Evolutionary conservation across 2,888 invertebrate genomes (phyloP).

Genomic region (Siphlonurus alternatus): DNA sequence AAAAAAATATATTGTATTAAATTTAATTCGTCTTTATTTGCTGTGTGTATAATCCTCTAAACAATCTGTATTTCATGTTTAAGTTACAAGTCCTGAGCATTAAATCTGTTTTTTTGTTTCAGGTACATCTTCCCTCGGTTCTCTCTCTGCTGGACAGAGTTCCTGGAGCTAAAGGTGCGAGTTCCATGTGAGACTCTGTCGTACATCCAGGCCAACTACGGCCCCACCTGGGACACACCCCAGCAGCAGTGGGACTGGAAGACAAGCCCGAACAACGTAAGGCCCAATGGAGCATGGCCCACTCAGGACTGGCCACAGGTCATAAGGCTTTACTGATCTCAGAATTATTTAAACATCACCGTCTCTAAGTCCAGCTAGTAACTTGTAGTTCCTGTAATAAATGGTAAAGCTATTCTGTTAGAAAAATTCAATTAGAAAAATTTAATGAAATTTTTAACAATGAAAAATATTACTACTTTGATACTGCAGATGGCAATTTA

Average conservation of each 20-base stretch:
- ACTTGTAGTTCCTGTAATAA: too few species aligned
- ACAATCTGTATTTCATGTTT: too few species aligned
- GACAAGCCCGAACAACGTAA: constrained; percentile 31
- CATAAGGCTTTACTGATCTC: constrained; percentile 20
- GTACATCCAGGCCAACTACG: constrained; percentile 35
- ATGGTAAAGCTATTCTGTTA: too few species aligned
- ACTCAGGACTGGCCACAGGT: constrained; percentile 26
- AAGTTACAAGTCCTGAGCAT: too few species aligned
- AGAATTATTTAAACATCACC: constrained; percentile 3
- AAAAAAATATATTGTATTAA: too few species aligned
- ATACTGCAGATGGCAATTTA: too few species aligned
- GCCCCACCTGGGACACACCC: constrained; percentile 30
- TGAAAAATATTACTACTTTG: too few species aligned
- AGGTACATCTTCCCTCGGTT: constrained; percentile 34
- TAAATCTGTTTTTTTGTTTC: constrained; percentile 12
- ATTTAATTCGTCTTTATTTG: too few species aligned
- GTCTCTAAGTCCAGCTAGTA: too few species aligned
- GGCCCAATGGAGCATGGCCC: constrained; percentile 32
- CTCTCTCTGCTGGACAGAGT: constrained; percentile 33
- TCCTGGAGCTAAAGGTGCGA: constrained; percentile 29
- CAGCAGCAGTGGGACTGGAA: constrained; percentile 35
- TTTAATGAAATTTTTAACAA: too few species aligned
- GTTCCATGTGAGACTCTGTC: constrained; percentile 32
- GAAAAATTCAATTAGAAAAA: too few species aligned
- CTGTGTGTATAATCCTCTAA: too few species aligned